Evolutionary conservation across 2,888 invertebrate species (phyloP), one percentile per base, ranked within the genome.

Genomic region (Morpho helenor): DNA sequence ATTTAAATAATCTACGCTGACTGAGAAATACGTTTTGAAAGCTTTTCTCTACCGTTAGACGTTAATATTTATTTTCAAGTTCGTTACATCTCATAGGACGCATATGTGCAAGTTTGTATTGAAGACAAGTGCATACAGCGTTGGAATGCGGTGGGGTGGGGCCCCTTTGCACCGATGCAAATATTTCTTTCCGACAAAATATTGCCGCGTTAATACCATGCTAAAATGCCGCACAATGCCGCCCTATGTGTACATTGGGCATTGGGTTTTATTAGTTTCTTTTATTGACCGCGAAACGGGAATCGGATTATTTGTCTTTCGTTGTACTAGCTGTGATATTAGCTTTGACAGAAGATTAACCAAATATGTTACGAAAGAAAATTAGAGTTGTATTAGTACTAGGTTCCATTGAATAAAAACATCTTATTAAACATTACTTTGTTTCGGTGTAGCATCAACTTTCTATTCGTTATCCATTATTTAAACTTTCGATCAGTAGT

Each of bases 141-240:
- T 78, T 80, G 86, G 85, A 84, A 86, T 87, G 84, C 82, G 31
- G 51, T 54, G 51, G 69, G 70, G 63, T 63, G 68, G 63, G 74
- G 72, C 82, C 87, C 87, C 61, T 45, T 50, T 59, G 50, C 53
- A 56, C 71, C 82, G 67, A 88, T 86, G 82, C 86, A 87, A 88
- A 89, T 87, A 84, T 83, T 87, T 87, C 86, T 85, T 87, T 77
- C 76, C 73, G 66, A 82, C 83, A 81, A 85, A 84, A 87, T 84
- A 85, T 85, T 77, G 79, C 78, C 73, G 82, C 84, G 88, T 86
- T 89, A 89, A 87, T 87, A 76, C 76, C 79, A 77, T 74, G 78
- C 78, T 80, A 79, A 82, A 84, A 84, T 84, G 82, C 66, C 65
- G 59, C 81, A 61, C 56, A 46, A 75, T 74, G 73, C 73, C 67